phyloP scores from a whole-genome alignment of 1,140 invertebrate species.

The Littorina saxatilis region DNA sequence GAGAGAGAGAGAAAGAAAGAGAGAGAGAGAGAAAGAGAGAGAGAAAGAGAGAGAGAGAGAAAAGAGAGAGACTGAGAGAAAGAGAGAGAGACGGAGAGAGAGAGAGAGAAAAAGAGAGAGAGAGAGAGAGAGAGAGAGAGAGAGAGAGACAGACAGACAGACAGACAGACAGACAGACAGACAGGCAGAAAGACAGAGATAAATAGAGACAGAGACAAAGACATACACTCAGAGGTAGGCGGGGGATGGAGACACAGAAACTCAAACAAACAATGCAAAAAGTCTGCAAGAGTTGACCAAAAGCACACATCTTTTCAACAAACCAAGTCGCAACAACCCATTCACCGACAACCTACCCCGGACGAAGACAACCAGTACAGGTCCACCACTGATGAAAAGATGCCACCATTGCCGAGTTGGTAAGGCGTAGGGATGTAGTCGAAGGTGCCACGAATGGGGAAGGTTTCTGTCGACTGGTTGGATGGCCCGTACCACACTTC shows the following conservation, averaged over 20 bases:
- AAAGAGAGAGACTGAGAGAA: too few species aligned
- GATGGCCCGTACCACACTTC: constrained; percentile 66
- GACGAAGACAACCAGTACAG: constrained; percentile 73
- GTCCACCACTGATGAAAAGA: constrained; percentile 61
- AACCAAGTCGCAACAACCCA: too few species aligned
- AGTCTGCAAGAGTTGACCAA: too few species aligned
- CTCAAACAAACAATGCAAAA: too few species aligned
- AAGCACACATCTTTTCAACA: too few species aligned
- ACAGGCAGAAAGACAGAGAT: neutral
- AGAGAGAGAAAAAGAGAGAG: neutral
- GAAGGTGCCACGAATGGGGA: constrained; percentile 57
- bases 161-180: neutral
- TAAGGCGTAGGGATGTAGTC: constrained; percentile 49
- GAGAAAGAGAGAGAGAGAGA: neutral
- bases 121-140: neutral
- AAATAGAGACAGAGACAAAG: neutral
- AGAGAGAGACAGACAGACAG: neutral
- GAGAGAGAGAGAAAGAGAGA: constrained; percentile 15
- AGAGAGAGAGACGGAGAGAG: too few species aligned
- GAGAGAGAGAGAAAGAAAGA: constrained; percentile 15
- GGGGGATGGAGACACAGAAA: too few species aligned
- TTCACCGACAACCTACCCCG: too few species aligned
- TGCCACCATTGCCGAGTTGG: constrained; percentile 50
- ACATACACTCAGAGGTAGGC: neutral
- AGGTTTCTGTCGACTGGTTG: constrained; percentile 50